Evolutionary conservation across 2,888 invertebrate species (phyloP).

Genomic region (Balanococcus diminutus): DNA sequence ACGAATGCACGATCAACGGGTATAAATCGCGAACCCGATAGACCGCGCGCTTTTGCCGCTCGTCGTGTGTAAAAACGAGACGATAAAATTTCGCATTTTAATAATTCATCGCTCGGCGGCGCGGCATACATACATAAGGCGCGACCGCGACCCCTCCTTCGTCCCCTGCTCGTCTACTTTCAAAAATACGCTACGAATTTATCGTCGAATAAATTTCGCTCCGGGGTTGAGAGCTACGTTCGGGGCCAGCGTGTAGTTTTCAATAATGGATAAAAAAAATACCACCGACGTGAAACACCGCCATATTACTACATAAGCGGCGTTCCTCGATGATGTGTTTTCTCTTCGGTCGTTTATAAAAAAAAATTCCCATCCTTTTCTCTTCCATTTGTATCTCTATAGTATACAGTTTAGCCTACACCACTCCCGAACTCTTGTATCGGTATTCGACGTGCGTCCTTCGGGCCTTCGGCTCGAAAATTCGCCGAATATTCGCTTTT

Average conservation of each 20-base stretch:
- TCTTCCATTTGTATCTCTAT: background rate
- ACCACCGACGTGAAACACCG: background rate
- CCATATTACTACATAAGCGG: background rate
- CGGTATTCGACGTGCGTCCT: background rate
- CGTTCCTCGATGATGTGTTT: background rate
- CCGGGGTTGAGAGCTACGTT: background rate
- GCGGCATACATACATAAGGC: background rate
- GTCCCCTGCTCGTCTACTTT: background rate
- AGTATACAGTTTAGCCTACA: no score
- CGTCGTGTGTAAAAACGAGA: background rate
- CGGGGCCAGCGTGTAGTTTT: conserved; percentile 2
- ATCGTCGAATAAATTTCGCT: conserved; percentile 12
- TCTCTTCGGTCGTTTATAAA: background rate
- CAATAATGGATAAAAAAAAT: conserved; percentile 4
- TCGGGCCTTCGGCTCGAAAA: background rate
- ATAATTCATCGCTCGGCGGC: conserved; percentile 11
- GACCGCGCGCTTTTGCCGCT: background rate
- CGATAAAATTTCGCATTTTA: conserved; percentile 31
- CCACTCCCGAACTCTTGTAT: background rate
- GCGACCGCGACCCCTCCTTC: background rate
- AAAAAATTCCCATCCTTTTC: background rate
- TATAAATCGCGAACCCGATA: conserved; percentile 22
- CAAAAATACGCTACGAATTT: background rate
- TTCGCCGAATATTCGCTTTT: background rate
- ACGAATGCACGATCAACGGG: background rate